A percentile compares a stretch with the other conserved stretches of the same genome.
Conservation (phyloP, 2,113 vertebrate species). For the Panurus biarmicus region DNA sequence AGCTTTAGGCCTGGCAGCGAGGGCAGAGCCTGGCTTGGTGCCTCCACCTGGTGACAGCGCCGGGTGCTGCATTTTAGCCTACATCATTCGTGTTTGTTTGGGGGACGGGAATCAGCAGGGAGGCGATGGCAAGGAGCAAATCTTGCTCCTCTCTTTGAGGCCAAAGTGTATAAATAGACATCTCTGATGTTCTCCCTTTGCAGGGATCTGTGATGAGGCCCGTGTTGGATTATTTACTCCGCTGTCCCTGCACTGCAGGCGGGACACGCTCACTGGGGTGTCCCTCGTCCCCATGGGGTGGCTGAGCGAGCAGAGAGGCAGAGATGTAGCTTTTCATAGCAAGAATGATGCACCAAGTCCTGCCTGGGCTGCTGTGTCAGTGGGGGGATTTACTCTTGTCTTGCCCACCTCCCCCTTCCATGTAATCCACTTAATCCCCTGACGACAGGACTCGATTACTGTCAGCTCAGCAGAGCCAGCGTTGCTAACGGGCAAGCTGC, state of each 20-base stretch:
- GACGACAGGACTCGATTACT: not conserved
- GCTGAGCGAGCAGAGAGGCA: not conserved
- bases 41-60: constrained; percentile 30
- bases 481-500: not conserved
- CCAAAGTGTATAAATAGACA: too few relatives aligned
- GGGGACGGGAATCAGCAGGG: not conserved
- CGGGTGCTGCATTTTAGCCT: not conserved
- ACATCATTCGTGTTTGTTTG: rapidly evolving
- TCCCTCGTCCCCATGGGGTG: not conserved
- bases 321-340: not conserved
- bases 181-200: not conserved
- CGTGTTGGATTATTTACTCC: rapidly evolving
- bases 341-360: not conserved
- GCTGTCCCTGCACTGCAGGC: rapidly evolving
- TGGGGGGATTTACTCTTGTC: not conserved
- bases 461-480: not conserved
- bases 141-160: not conserved
- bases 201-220: rapidly evolving
- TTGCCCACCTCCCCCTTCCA: not conserved
- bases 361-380: not conserved
- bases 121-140: not conserved
- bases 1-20: not conserved
- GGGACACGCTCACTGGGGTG: rapidly evolving
- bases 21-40: not conserved
- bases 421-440: not conserved